Base-by-base conservation (phyloP, 2,113 vertebrate genomes). In the Hippocampus zosterae region DNA sequence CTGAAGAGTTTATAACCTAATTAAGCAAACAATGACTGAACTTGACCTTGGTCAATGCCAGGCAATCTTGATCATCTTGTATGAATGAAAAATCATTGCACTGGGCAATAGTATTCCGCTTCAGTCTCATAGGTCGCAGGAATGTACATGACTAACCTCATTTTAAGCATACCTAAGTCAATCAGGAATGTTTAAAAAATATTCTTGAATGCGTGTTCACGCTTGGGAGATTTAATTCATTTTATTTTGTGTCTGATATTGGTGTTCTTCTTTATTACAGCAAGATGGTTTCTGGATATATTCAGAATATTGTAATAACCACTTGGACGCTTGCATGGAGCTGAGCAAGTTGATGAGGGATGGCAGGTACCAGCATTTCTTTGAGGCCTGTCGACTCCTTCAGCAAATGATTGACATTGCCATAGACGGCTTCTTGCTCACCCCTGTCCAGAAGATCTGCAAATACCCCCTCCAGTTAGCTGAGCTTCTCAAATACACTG, bases 261-360 rank as follows among this genome's bases (percentile, higher is more conserved):
- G 29, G 48, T 23, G 70, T 55, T 71, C 33, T 77, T 0, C 9
- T 65, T 6, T 25, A 75, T 76, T 69, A 65, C 91, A 99, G 97
- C 97, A 98, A 98, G 97, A 99, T 3, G 97, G 97, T 56, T 99
- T 99, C 90, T 98, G 97, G 97, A 98, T 99, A 91, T 99, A 99
- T 19, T 99, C 97, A 0, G 97, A 99, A 86, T 99, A 99, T 92
- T 99, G 97, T 90, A 99, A 99, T 89, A 99, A 98, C 76, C 97
- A 99, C 65, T 88, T 98, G 91, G 97, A 98, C 0, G 96, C 97
- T 0, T 99, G 97, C 81, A 98, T 98, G 96, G 97, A 99, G 87
- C 93, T 99, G 73, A 98, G 95, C 82, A 97, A 98, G 83, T 93
- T 99, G 84, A 98, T 96, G 96, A 94, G 97, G 60, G 96, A 98